phyloP scores from a whole-genome alignment of 2,888 invertebrate species.

The Eupithecia inturbata region DNA sequence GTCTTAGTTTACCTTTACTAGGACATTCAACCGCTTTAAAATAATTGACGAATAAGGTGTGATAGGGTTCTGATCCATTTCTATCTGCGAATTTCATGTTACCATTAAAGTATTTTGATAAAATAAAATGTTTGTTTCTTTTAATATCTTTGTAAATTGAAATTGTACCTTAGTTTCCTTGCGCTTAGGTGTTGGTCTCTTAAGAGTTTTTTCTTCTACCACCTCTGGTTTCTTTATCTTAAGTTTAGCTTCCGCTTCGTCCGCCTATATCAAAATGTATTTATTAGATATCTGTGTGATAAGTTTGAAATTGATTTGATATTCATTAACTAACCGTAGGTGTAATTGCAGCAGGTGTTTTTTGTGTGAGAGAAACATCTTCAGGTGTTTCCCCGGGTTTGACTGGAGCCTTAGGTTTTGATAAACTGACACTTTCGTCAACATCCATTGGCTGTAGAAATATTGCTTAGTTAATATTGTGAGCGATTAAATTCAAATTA shows the following conservation, averaged over 20 bases:
- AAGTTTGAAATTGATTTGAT: neutral
- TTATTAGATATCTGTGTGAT: slow-evolving; percentile 30
- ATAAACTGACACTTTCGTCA: slow-evolving; percentile 76
- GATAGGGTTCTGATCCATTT: slow-evolving; percentile 55
- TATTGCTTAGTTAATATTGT: neutral
- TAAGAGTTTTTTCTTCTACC: slow-evolving; percentile 76
- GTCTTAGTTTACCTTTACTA: slow-evolving; percentile 67
- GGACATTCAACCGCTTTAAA: slow-evolving; percentile 65
- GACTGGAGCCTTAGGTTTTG: slow-evolving; percentile 70
- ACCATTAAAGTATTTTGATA: slow-evolving; percentile 14
- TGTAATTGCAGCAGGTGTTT: slow-evolving; percentile 76
- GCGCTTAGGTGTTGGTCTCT: slow-evolving; percentile 71
- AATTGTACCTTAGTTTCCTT: slow-evolving; percentile 65
- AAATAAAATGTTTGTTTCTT: neutral
- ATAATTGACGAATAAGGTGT: slow-evolving; percentile 52
- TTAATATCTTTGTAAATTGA: neutral
- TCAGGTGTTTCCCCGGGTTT: slow-evolving; percentile 76
- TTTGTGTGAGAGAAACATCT: slow-evolving; percentile 78
- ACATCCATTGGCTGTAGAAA: slow-evolving; percentile 75
- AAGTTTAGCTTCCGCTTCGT: slow-evolving; percentile 76
- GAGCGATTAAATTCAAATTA: neutral
- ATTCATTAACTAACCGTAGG: slow-evolving; percentile 74
- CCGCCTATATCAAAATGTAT: slow-evolving; percentile 63
- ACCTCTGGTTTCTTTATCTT: slow-evolving; percentile 79
- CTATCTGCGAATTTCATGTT: slow-evolving; percentile 50